Evolutionary conservation across 2,888 invertebrate genomes (phyloP).

Genomic region (Drosophila putrida): DNA sequence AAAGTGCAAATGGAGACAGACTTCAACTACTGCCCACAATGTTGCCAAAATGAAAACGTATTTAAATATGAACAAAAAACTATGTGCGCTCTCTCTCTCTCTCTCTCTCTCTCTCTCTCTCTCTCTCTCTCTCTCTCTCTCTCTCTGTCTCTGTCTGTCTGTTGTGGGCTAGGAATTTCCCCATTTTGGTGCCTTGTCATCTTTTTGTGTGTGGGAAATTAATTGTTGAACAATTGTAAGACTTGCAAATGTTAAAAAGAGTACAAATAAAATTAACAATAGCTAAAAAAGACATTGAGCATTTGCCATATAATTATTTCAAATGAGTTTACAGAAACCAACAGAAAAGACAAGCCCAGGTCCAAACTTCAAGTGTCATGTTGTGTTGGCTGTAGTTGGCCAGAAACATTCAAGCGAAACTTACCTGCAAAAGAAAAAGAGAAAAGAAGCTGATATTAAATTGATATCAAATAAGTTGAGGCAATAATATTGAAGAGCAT

Average conservation of each 20-base stretch:
- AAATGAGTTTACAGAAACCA: conserved; percentile 70
- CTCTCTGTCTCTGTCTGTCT: conserved; percentile 12
- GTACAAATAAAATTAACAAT: conserved; percentile 13
- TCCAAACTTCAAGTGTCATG: conserved; percentile 3
- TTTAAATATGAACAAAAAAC: conserved; percentile 18
- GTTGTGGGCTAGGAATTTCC: conserved; percentile 71
- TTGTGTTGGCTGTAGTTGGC: conserved; percentile 16
- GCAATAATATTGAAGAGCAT: conserved; percentile 9
- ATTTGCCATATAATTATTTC: conserved; percentile 63
- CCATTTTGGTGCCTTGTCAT: conserved; percentile 65
- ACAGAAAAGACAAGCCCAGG: conserved; percentile 26
- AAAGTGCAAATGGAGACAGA: conserved; percentile 35
- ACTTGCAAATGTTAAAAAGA: conserved; percentile 22
- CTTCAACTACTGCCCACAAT: conserved; percentile 14
- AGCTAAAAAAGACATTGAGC: conserved; percentile 39
- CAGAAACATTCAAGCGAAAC: conserved; percentile 46
- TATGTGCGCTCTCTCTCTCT: conserved; percentile 2
- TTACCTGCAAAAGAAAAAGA: conserved; percentile 64
- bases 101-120: conserved; percentile 7
- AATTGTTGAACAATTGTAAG: conserved; percentile 60
- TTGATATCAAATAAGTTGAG: conserved; percentile 2
- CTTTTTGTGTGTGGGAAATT: conserved; percentile 67
- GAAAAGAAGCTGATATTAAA: conserved; percentile 33
- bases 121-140: conserved; percentile 9
- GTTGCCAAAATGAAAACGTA: conserved; percentile 24